Conservation (phyloP, 2,113 vertebrate species). For the Empidonax traillii region DNA sequence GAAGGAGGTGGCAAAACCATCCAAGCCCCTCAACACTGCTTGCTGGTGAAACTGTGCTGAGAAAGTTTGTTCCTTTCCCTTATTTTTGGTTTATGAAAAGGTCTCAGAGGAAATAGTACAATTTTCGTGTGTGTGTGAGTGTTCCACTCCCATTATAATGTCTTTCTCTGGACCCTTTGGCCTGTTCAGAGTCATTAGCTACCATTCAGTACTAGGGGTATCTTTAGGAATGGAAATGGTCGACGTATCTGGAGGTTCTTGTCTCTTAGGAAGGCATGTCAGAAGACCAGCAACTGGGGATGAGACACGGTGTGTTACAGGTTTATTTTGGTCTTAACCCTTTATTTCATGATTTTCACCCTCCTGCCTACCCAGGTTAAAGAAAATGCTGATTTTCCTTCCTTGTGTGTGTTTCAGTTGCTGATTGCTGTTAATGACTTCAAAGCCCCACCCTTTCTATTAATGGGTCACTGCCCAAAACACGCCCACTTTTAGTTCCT, state of each 20-base stretch:
- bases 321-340: neutral
- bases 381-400: neutral
- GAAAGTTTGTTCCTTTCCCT: neutral
- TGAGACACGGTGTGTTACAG: neutral
- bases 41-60: neutral
- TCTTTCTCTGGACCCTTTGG: neutral
- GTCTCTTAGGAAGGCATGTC: neutral
- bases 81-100: neutral
- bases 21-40: neutral
- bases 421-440: neutral
- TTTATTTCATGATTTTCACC: neutral
- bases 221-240: neutral
- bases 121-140: neutral
- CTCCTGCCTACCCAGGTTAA: neutral
- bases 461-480: slow-evolving; percentile 56
- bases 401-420: neutral
- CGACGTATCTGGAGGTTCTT: neutral
- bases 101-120: neutral
- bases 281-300: neutral
- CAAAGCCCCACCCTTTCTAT: slow-evolving; percentile 33
- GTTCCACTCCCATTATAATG: neutral
- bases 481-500: slow-evolving; percentile 3
- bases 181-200: neutral
- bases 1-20: neutral
- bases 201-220: neutral